phyloP scores from a whole-genome alignment of 2,797 vertebrate species.

The Acanthiza pusilla region DNA sequence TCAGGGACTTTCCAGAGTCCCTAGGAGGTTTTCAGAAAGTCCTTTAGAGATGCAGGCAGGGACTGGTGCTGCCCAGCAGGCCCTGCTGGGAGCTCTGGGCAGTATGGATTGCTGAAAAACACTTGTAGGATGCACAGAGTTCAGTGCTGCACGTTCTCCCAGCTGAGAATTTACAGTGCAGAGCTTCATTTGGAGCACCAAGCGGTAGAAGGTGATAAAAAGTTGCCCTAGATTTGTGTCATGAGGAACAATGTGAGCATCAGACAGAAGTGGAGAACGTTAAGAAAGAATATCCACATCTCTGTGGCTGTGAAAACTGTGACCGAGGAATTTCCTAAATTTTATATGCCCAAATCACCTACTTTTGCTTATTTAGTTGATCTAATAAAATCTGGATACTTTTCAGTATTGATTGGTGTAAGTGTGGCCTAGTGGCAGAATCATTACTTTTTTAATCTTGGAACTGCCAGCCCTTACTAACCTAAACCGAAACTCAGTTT shows the following conservation, averaged over 20 bases:
- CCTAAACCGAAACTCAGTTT: constrained; percentile 60
- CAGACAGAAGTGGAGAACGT: fast-evolving
- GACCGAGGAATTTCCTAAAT: neutral
- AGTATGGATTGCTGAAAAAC: neutral
- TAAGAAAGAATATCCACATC: no score
- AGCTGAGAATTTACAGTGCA: neutral
- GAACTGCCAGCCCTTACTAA: constrained; percentile 62
- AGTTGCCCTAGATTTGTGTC: neutral
- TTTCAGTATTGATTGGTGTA: constrained; percentile 68
- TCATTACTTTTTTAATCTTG: constrained; percentile 77
- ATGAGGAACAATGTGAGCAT: neutral
- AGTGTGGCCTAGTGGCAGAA: constrained; percentile 68
- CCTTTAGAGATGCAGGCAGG: neutral
- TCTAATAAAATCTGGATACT: constrained; percentile 65
- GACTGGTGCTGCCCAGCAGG: neutral
- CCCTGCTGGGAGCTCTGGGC: neutral
- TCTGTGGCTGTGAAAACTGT: neutral
- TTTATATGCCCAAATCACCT: neutral
- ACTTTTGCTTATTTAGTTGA: constrained; percentile 41
- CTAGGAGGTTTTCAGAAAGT: neutral
- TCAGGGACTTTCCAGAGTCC: fast-evolving
- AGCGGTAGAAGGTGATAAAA: fast-evolving
- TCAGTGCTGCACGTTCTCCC: neutral
- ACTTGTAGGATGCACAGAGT: neutral
- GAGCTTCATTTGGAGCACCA: neutral